Evolutionary conservation across 1,140 invertebrate genomes (phyloP), one percentile per base, ranked within the genome.

Genomic region (Argopecten irradians): DNA sequence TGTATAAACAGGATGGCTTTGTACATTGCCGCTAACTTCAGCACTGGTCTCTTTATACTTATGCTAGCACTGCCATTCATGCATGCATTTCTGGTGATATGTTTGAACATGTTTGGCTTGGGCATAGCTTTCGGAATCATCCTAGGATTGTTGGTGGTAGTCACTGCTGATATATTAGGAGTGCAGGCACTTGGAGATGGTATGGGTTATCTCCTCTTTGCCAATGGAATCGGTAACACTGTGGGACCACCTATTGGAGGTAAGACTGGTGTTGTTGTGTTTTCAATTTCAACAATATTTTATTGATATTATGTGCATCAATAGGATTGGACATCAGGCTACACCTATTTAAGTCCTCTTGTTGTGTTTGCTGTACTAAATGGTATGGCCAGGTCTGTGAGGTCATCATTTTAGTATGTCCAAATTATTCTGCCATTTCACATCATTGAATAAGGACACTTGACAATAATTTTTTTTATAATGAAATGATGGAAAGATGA

Each of bases 191-290:
- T 94, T 14, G 92, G 91, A 13, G 90, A 93, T 89, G 94, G 91
- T 0, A 89, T 93, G 33, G 94, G 94, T 5, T 94, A 94, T 82
- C 87, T 94, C 7, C 94, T 95, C 93, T 82, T 94, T 34, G 92
- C 92, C 34, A 94, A 94, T 92, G 94, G 94, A 32, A 43, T 94
- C 34, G 94, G 94, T 34, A 86, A 90, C 71, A 92, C 94, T 33
- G 43, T 92, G 55, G 94, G 94, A 85, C 94, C 94, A 35, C 92
- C 93, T 14, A 11, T 94, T 1, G 93, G 93, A 90, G 94, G 94
- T 95, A 89, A 84, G 91, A n/a, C 22, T 71, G 16, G 1, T 16
- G 22, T 71, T 71, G 22, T 71, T 71, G n/a, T n/a, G n/a, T n/a
- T n/a, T n/a, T n/a, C n/a, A n/a, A n/a, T n/a, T n/a, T n/a, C n/a